Conservation (phyloP, 1,140 invertebrate genomes). For the Drosophila persimilis region DNA sequence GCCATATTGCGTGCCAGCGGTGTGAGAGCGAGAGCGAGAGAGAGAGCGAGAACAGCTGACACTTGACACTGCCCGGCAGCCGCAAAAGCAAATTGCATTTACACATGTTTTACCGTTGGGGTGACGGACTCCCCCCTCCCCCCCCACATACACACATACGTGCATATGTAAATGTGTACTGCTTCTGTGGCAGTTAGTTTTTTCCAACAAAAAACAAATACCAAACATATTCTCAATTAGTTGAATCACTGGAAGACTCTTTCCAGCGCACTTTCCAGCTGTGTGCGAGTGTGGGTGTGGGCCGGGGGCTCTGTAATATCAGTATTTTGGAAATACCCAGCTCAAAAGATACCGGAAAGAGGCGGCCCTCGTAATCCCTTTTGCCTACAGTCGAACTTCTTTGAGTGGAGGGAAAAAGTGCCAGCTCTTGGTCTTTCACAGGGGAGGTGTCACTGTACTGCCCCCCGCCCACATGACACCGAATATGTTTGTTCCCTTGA, state of each 20-base stretch:
- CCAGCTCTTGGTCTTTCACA: not conserved
- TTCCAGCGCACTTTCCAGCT: not conserved
- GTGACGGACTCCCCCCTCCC: slow-evolving; percentile 1
- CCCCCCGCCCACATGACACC: slow-evolving; percentile 15
- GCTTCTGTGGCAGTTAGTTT: slow-evolving; percentile 7
- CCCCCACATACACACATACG: not conserved
- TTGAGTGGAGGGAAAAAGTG: not conserved
- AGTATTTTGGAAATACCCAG: slow-evolving; percentile 1
- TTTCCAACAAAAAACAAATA: slow-evolving; percentile 21
- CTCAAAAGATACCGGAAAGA: slow-evolving; percentile 13
- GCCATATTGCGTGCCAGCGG: slow-evolving; percentile 59
- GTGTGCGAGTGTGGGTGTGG: not conserved
- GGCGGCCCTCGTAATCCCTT: not conserved
- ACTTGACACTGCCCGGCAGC: slow-evolving; percentile 47
- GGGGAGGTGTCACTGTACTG: slow-evolving; percentile 20
- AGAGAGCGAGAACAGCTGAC: slow-evolving; percentile 55
- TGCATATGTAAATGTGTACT: slow-evolving; percentile 11
- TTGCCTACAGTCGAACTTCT: not conserved
- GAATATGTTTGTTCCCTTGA: slow-evolving; percentile 23
- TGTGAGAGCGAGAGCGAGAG: not conserved
- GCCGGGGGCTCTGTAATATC: not conserved
- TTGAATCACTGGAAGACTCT: slow-evolving; percentile 27
- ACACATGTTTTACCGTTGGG: slow-evolving; percentile 57
- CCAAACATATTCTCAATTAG: slow-evolving; percentile 57
- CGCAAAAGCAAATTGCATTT: slow-evolving; percentile 49